A percentile compares a stretch with the other conserved stretches of the same genome.
phyloP scores from a whole-genome alignment of 2,113 vertebrate genomes.

The Platysternon megacephalum region DNA sequence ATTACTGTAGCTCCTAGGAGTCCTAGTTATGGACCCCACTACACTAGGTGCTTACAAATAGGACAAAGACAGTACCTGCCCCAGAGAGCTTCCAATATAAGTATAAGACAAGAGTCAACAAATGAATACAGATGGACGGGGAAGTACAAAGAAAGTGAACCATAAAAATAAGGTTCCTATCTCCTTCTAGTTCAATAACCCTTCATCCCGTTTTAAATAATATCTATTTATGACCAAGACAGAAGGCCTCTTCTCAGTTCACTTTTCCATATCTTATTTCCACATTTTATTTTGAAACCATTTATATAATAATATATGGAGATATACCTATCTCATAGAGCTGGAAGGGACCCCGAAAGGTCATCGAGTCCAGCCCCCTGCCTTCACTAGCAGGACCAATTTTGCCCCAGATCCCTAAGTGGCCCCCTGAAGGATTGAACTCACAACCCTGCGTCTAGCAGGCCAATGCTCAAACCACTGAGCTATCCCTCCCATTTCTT shows the following conservation, averaged over 20 bases:
- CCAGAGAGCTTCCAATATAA: not conserved
- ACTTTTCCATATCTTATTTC: not conserved
- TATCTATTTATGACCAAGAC: not conserved
- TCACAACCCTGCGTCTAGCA: too few relatives aligned
- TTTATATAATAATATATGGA: too few relatives aligned
- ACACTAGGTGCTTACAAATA: not conserved
- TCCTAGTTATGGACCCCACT: not conserved
- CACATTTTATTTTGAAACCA: not conserved
- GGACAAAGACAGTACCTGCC: not conserved
- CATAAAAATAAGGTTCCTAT: not conserved
- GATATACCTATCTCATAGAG: too few relatives aligned
- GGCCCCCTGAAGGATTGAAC: too few relatives aligned
- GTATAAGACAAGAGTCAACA: not conserved
- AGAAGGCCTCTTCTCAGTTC: not conserved
- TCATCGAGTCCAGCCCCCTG: too few relatives aligned
- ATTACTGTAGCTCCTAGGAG: not conserved
- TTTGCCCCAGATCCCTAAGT: too few relatives aligned
- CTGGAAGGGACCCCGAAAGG: too few relatives aligned
- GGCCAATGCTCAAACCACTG: too few relatives aligned
- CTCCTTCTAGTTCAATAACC: fast-evolving
- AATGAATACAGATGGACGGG: not conserved
- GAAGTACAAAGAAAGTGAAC: not conserved
- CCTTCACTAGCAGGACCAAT: too few relatives aligned
- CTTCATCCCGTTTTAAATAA: not conserved
- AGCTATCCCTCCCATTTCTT: too few relatives aligned